These are phyloP conservation scores for Anthopleura xanthogrammica DNA, from an alignment of 92 coral and sea anemone species.

Conservation along the genomic window DNA sequence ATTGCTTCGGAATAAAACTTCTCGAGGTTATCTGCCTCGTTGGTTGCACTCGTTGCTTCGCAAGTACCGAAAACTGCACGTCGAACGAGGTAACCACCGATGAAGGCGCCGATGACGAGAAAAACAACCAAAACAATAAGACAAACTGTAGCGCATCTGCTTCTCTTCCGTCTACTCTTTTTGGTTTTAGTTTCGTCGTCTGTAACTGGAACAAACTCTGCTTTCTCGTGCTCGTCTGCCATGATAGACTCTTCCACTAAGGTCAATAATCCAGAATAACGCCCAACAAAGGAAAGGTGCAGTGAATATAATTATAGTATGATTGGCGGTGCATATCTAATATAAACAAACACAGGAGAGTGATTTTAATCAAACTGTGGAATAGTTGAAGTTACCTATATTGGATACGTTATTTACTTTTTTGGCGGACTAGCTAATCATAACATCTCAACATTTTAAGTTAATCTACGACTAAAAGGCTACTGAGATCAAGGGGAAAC, in stretches of 20 bases:
- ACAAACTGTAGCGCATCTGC: conserved; percentile 9
- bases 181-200: conserved; percentile 12
- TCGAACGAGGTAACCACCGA: conserved; percentile 38
- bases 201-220: conserved; percentile 28
- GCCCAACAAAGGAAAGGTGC: too few relatives aligned
- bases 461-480: too few relatives aligned
- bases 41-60: background rate
- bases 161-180: conserved; percentile 7
- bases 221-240: conserved; percentile 23
- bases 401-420: too few relatives aligned
- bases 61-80: conserved; percentile 11
- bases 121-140: conserved; percentile 19
- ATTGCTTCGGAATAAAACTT: conserved; percentile 18
- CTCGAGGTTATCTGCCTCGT: background rate
- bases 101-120: conserved; percentile 26
- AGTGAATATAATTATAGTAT: background rate
- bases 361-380: too few relatives aligned
- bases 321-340: too few relatives aligned
- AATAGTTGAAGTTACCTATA: too few relatives aligned
- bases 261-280: background rate
- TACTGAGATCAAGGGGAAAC: too few relatives aligned
- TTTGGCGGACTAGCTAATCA: too few relatives aligned
- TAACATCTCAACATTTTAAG: too few relatives aligned
- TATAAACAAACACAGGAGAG: too few relatives aligned
- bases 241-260: background rate